A percentile compares a stretch with the other conserved stretches of the same genome.
phyloP scores from a whole-genome alignment of 1,140 invertebrate species.

The Parapsyche elsis region DNA sequence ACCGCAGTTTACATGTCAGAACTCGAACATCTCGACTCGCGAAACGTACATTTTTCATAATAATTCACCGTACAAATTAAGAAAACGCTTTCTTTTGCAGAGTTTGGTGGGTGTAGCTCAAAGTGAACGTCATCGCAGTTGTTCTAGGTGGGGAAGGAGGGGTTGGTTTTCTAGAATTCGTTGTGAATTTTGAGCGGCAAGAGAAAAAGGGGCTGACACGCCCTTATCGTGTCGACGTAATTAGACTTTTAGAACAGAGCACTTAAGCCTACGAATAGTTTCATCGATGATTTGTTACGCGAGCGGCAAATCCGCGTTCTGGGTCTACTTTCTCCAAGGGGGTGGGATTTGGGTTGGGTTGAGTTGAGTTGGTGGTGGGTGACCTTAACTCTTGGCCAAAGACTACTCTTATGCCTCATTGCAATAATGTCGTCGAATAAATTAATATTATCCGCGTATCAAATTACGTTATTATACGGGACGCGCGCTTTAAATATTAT shows the following conservation, averaged over 20 bases:
- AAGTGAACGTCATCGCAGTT: no score
- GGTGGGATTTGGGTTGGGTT: background rate
- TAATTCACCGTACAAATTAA: no score
- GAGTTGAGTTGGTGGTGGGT: no score
- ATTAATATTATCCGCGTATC: conserved; percentile 4
- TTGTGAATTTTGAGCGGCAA: conserved; percentile 9
- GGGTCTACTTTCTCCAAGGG: background rate
- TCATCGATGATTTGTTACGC: background rate
- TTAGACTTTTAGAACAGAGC: conserved; percentile 7
- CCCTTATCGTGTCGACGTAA: conserved; percentile 24
- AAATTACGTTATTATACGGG: conserved; percentile 17
- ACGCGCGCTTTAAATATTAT: background rate
- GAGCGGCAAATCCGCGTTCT: background rate
- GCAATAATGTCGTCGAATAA: conserved; percentile 23
- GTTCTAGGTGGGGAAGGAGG: background rate
- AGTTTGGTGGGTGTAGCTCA: no score
- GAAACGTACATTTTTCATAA: no score
- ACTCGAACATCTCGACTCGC: no score
- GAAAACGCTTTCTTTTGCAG: no score
- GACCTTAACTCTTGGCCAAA: no score
- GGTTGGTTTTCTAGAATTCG: background rate
- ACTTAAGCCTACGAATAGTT: conserved; percentile 6
- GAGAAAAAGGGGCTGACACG: conserved; percentile 18
- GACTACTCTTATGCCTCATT: background rate
- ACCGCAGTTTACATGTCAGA: background rate